Evolutionary conservation across 2,888 invertebrate genomes (phyloP), one percentile per base, ranked within the genome.

Genomic region (Steromphala cineraria): DNA sequence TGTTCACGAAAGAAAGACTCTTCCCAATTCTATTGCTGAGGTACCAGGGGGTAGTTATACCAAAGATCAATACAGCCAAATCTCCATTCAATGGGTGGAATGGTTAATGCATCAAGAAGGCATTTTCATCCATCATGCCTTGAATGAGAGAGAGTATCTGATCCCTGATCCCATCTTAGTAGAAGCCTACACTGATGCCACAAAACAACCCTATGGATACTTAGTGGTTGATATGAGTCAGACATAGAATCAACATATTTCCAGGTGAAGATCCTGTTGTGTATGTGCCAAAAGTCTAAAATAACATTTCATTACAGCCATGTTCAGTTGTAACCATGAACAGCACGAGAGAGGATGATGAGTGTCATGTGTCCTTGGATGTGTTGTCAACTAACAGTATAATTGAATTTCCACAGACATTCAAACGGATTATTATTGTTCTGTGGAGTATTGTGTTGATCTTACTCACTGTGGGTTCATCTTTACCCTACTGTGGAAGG

Each of bases 61-160:
- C 56, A 19, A 24, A 24, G 56, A 56, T n/a, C 56, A 56, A 56
- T 56, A 56, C 56, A 56, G 56, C 10, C 10, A 21, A 75, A 53
- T 52, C 0, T 84, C 83, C 24, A 83, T 84, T 40, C 79, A 83
- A 19, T 84, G 83, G 85, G 53, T 85, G 36, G 82, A 85, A 79
- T 83, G 82, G 80, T 0, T 67, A 24, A 21, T 5, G 28, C 31
- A 67, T 17, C 17, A 28, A 31, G 17, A 67, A 28, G n/a, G 28
- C 15, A 31, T n/a, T 24, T 24, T 1, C 28, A 24, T 67, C 8
- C 67, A 36, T 2, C 67, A 67, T 67, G 67, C 52, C 21, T 28
- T 75, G 52, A 75, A 75, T 75, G 75, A 46, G 19, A 31, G 75
- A 10, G 75, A 75, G 28, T 53, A 56, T 21, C 28, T 8, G 13